Percentiles rank a stretch among this genome's conserved stretches.
These are phyloP conservation scores for Apis dorsata DNA, from an alignment of 1,140 invertebrate species.

Conservation along the genomic window DNA sequence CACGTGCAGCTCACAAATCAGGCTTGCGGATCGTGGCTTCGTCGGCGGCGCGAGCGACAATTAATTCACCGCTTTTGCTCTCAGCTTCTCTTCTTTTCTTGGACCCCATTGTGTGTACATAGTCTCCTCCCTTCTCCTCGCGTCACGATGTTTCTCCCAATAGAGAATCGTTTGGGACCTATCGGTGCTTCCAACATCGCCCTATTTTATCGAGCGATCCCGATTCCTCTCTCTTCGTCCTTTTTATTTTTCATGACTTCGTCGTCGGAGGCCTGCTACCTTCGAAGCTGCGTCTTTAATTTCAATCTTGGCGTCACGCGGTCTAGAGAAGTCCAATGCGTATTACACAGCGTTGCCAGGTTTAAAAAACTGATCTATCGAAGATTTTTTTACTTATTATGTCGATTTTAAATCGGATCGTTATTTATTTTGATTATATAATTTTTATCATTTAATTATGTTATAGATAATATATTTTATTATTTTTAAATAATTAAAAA, in stretches of 20 bases:
- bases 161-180: constrained; percentile 36
- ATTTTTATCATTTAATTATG: not conserved
- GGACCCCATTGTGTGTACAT: constrained; percentile 70
- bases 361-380: constrained; percentile 17
- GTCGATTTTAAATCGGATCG: not conserved
- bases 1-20: constrained; percentile 77
- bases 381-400: not conserved
- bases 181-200: constrained; percentile 59
- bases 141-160: constrained; percentile 26
- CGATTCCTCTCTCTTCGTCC: constrained; percentile 51
- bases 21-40: constrained; percentile 72
- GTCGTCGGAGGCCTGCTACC: constrained; percentile 45
- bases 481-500: not conserved
- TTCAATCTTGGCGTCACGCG: constrained; percentile 72
- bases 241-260: constrained; percentile 48
- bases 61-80: constrained; percentile 78
- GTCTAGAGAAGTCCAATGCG: constrained; percentile 62
- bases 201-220: constrained; percentile 68
- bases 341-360: constrained; percentile 31
- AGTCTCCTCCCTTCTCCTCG: constrained; percentile 22
- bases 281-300: constrained; percentile 61
- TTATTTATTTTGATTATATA: too few species aligned
- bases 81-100: constrained; percentile 50
- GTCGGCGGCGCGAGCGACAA: constrained; percentile 76
- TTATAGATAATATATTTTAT: not conserved